Evolutionary conservation across 37 sponge, comb jelly and placozoan species (phyloP).

Genomic region (Tethya wilhelma): DNA sequence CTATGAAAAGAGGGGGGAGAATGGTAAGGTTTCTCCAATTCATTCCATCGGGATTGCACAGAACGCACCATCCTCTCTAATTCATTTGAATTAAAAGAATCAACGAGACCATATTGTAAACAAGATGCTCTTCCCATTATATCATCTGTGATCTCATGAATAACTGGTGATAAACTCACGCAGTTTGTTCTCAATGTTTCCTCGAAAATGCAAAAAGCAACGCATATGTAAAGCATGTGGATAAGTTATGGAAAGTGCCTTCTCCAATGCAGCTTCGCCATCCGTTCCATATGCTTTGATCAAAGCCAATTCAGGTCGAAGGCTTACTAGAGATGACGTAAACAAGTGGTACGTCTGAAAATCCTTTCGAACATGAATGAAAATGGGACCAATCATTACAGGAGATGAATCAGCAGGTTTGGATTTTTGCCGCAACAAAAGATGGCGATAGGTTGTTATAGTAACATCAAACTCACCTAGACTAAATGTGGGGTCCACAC

Average conservation of each 20-base stretch:
- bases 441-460: constrained; percentile 15
- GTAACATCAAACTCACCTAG: constrained; percentile 30
- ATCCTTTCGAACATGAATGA: constrained; percentile 15
- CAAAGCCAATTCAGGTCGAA: background rate
- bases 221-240: constrained; percentile 22
- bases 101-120: constrained; percentile 27
- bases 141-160: constrained; percentile 4
- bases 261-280: constrained; percentile 11
- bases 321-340: constrained; percentile 11
- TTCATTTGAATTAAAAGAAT: background rate
- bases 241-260: background rate
- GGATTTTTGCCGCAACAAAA: constrained; percentile 14
- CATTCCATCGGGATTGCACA: constrained; percentile 14
- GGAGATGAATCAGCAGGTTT: too few species aligned
- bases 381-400: constrained; percentile 35
- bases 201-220: constrained; percentile 22
- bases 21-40: constrained; percentile 5
- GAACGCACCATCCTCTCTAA: background rate
- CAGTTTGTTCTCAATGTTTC: constrained; percentile 18
- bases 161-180: constrained; percentile 4
- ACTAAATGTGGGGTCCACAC: constrained; percentile 35
- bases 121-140: constrained; percentile 17
- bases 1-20: constrained; percentile 10
- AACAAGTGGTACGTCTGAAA: constrained; percentile 37
- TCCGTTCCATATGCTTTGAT: constrained; percentile 13